Evolutionary conservation across 2,888 invertebrate genomes (phyloP), one percentile per base, ranked within the genome.

Genomic region (Mythimna vitellina): DNA sequence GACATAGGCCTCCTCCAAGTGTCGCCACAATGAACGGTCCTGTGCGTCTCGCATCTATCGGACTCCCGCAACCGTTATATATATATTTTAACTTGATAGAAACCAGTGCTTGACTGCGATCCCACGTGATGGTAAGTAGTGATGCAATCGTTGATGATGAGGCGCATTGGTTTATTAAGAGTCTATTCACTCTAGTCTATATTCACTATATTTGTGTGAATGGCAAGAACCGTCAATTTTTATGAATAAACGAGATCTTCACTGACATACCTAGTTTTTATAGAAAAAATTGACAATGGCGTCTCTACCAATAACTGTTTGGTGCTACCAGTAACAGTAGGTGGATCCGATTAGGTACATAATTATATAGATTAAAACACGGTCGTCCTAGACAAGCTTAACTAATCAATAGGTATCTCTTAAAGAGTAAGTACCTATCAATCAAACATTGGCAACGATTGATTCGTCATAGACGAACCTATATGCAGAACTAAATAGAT

Each of bases 401-500:
- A 22, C 22, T n/a, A 38, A 60, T 60, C 22, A 22, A 22, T 60
- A 60, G 22, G 8, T n/a, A 38, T 35, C 58, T 38, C n/a, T 35
- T 29, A 25, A 20, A 29, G 42, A 49, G 7, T 49, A 49, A 49
- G 22, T 35, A n/a, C n/a, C n/a, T n/a, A 63, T 53, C 17, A 58
- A 69, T 76, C 12, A 56, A 38, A 7, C 10, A 70, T 25, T 53
- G 25, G 20, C 3, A 46, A 29, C 12, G 1, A 76, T 22, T 22
- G 25, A 58, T 68, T 42, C 12, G 46, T 56, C 46, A 65, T 20
- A 35, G 46, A 46, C 25, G 17, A 25, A 54, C 25, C 25, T 75
- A 46, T 25, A 54, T 8, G 35, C n/a, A 65, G 20, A 69, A 22
- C 29, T 76, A 54, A 56, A 60, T 60, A 73, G 73, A 76, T 76